Conservation (phyloP, 2,888 invertebrate genomes). For the Imbricaverruca yamaguchii region DNA sequence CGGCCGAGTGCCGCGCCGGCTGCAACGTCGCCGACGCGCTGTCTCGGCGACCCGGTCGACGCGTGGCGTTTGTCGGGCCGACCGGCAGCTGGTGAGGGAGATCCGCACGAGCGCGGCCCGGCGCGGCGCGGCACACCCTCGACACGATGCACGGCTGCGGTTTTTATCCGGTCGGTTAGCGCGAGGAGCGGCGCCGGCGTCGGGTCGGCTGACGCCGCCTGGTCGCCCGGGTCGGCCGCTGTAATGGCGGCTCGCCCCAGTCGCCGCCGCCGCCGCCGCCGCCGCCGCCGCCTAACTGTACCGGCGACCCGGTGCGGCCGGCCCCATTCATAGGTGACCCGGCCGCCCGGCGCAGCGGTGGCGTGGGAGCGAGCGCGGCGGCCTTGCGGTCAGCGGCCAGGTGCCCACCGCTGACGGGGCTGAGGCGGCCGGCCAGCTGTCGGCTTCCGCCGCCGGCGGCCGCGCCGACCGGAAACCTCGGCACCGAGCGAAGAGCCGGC, state of each 20-base stretch:
- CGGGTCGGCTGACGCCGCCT: background rate
- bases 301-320: background rate
- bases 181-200: background rate
- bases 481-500: too few relatives aligned
- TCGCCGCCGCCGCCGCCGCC: background rate
- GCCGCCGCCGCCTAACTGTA: slow-evolving; percentile 8
- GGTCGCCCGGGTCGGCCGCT: background rate
- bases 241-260: background rate
- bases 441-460: slow-evolving; percentile 9
- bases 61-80: background rate
- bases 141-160: background rate
- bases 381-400: background rate
- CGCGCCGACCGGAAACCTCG: too few relatives aligned
- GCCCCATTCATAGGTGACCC: slow-evolving; percentile 7
- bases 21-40: too few relatives aligned
- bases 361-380: slow-evolving; percentile 14
- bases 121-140: background rate
- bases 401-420: background rate
- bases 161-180: background rate
- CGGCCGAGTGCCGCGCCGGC: background rate
- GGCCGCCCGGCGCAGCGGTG: background rate
- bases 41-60: background rate
- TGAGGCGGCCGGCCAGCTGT: background rate
- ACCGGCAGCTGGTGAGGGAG: too few relatives aligned
- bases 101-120: background rate